A percentile compares a stretch with the other conserved stretches of the same genome.
Conservation (phyloP, 1,140 invertebrate species). For the Drosophila gunungcola region DNA sequence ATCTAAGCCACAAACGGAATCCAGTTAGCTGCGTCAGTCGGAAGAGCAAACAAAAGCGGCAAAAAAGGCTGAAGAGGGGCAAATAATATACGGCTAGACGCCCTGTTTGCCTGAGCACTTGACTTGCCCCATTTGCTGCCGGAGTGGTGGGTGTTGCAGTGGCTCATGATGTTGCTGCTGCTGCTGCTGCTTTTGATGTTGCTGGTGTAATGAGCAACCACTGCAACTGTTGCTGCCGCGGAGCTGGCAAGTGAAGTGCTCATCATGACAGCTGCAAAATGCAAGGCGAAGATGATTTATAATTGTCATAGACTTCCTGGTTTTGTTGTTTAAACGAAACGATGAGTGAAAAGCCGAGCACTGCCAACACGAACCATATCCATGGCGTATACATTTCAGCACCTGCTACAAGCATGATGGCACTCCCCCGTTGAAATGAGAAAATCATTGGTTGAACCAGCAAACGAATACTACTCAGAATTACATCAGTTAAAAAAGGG, state of each 20-base stretch:
- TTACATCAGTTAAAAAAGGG: too few species aligned
- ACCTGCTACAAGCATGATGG: slow-evolving; percentile 21
- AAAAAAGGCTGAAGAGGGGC: not conserved
- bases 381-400: slow-evolving; percentile 68
- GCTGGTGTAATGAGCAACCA: slow-evolving; percentile 63
- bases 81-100: not conserved
- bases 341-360: slow-evolving; percentile 58
- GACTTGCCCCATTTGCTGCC: slow-evolving; percentile 59
- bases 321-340: slow-evolving; percentile 57
- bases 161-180: slow-evolving; percentile 32
- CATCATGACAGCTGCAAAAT: slow-evolving; percentile 76
- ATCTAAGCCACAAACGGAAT: slow-evolving; percentile 50
- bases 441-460: not conserved
- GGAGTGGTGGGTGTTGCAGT: slow-evolving; percentile 51
- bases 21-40: slow-evolving; percentile 66
- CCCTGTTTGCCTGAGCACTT: slow-evolving; percentile 44
- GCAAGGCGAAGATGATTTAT: slow-evolving; percentile 74
- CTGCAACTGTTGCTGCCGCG: slow-evolving; percentile 40
- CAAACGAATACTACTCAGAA: not conserved
- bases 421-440: too few species aligned
- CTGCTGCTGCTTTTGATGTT: slow-evolving; percentile 46
- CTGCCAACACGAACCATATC: slow-evolving; percentile 46
- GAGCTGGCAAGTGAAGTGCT: slow-evolving; percentile 72
- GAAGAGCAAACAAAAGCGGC: slow-evolving; percentile 51
- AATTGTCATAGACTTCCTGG: slow-evolving; percentile 81